Percentiles rank a stretch among this genome's conserved stretches.
phyloP scores from a whole-genome alignment of 2,888 invertebrate species.

The Andrena marginata region DNA sequence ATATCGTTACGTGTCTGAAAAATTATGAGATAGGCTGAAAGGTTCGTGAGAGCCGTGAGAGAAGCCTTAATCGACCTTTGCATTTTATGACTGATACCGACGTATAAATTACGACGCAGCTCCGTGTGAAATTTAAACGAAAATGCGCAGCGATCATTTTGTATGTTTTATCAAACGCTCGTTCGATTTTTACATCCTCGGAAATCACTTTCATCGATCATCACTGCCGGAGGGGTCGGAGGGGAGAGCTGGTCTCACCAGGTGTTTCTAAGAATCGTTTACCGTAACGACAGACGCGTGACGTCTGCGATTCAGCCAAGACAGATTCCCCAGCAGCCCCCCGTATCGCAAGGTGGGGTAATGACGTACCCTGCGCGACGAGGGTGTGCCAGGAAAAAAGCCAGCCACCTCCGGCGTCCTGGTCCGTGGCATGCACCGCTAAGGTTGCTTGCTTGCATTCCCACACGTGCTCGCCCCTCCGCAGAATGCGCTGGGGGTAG shows the following conservation, averaged over 20 bases:
- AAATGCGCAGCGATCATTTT: background rate
- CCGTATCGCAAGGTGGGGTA: slow-evolving; percentile 52
- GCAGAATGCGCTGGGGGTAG: slow-evolving; percentile 58
- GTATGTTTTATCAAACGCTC: background rate
- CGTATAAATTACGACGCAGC: background rate
- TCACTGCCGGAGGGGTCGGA: background rate
- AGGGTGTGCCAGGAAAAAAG: slow-evolving; percentile 61
- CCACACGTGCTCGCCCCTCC: slow-evolving; percentile 67
- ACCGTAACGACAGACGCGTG: slow-evolving; percentile 18
- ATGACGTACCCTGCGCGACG: slow-evolving; percentile 57
- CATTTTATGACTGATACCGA: background rate
- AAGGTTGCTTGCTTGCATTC: slow-evolving; percentile 61
- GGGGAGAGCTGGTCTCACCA: slow-evolving; percentile 7
- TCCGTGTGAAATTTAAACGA: background rate
- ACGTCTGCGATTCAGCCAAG: slow-evolving; percentile 22
- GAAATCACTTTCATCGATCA: slow-evolving; percentile 12
- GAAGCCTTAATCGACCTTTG: background rate
- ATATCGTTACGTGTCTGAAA: background rate
- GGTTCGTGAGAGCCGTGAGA: background rate
- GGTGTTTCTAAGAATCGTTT: slow-evolving; percentile 45
- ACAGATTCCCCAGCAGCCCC: slow-evolving; percentile 56
- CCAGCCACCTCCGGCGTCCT: slow-evolving; percentile 35
- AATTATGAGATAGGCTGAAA: background rate
- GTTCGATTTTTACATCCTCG: slow-evolving; percentile 6
- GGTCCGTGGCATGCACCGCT: slow-evolving; percentile 47